Conservation (phyloP, 30 jellyfish, hydroid and myxozoan genomes). For the Turritopsis rubra region DNA sequence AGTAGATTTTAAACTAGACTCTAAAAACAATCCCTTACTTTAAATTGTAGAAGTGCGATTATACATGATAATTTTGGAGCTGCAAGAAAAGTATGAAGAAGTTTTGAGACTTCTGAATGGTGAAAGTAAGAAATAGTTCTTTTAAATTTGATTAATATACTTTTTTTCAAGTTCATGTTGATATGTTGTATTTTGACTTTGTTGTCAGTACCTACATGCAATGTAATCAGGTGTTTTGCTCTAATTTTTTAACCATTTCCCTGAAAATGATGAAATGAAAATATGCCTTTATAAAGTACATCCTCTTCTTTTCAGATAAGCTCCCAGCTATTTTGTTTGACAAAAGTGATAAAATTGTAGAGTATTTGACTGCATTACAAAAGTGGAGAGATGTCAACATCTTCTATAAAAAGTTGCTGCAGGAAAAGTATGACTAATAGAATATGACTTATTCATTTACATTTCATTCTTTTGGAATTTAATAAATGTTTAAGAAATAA, state of each 20-base stretch:
- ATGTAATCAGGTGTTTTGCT: no score
- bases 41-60: conserved; percentile 62
- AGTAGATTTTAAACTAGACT: no score
- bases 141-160: neutral
- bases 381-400: conserved; percentile 42
- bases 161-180: no score
- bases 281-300: no score
- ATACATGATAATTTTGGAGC: conserved; percentile 77
- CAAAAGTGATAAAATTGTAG: conserved; percentile 27
- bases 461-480: neutral
- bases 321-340: conserved; percentile 2
- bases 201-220: no score
- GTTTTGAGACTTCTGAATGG: conserved; percentile 40
- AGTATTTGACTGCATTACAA: conserved; percentile 43
- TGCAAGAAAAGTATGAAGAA: conserved; percentile 61
- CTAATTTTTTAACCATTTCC: no score
- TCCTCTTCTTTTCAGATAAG: conserved; percentile 8
- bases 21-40: neutral
- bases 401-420: conserved; percentile 48
- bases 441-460: neutral
- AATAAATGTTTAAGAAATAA: neutral
- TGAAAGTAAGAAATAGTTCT: conserved; percentile 9
- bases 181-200: no score
- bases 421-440: conserved; percentile 34
- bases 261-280: no score